Conservation (phyloP, 2,888 invertebrate species). For the Schrankia costaestrigalis region DNA sequence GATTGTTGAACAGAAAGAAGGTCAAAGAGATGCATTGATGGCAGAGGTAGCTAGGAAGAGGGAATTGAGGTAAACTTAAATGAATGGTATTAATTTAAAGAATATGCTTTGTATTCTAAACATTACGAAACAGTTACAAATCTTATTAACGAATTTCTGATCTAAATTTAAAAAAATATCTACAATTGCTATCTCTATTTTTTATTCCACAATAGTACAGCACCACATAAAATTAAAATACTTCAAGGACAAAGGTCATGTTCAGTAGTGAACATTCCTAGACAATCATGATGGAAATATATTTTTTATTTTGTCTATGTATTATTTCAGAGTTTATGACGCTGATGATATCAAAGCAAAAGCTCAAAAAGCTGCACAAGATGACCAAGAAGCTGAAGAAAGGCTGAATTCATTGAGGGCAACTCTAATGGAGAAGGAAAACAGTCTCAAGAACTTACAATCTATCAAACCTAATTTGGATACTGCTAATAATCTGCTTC, state of each 20-base stretch:
- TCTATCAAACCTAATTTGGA: slow-evolving; percentile 61
- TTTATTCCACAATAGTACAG: too few relatives aligned
- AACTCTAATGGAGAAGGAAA: slow-evolving; percentile 60
- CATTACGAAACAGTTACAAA: too few relatives aligned
- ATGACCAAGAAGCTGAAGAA: slow-evolving; percentile 59
- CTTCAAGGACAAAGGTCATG: too few relatives aligned
- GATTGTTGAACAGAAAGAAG: slow-evolving; percentile 56
- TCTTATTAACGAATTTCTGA: too few relatives aligned
- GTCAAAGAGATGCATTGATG: slow-evolving; percentile 49
- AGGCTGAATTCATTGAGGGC: slow-evolving; percentile 45
- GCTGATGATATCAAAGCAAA: slow-evolving; percentile 62
- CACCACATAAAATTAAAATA: too few relatives aligned
- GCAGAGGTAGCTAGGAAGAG: slow-evolving; percentile 54
- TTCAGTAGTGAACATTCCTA: too few relatives aligned
- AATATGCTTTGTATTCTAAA: too few relatives aligned
- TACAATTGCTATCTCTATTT: too few relatives aligned
- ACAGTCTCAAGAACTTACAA: slow-evolving; percentile 60
- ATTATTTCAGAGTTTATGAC: slow-evolving; percentile 52
- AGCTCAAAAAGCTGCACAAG: slow-evolving; percentile 51
- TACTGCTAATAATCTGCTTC: slow-evolving; percentile 52
- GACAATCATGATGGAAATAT: neutral
- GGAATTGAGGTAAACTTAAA: slow-evolving; percentile 42
- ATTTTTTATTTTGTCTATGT: neutral
- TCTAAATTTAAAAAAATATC: too few relatives aligned
- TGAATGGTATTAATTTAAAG: too few relatives aligned